These are phyloP conservation scores for Bursaphelenchus mucronatus DNA, from an alignment of 1,140 invertebrate genomes.

Conservation along the genomic window DNA sequence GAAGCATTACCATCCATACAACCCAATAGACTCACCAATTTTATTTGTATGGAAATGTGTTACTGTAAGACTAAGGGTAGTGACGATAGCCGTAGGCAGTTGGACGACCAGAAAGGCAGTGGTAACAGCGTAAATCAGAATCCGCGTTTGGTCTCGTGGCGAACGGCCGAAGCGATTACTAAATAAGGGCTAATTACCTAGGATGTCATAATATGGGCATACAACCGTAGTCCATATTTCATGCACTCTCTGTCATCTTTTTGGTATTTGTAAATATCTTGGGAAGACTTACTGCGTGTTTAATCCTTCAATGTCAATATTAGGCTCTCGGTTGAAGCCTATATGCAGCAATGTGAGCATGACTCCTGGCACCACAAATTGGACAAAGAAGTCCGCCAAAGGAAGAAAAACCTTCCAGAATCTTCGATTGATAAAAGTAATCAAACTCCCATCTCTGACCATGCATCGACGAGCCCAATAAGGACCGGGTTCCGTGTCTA, in stretches of 20 bases:
- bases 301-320: conserved; percentile 51
- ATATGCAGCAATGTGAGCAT: conserved; percentile 53
- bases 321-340: conserved; percentile 56
- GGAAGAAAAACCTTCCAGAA: conserved; percentile 58
- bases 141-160: conserved; percentile 54
- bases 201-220: conserved; percentile 2
- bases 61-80: conserved; percentile 53
- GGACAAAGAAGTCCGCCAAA: conserved; percentile 56
- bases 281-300: conserved; percentile 35
- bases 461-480: conserved; percentile 56
- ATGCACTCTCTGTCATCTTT: conserved; percentile 13
- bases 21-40: conserved; percentile 37
- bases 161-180: conserved; percentile 59
- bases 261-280: conserved; percentile 9
- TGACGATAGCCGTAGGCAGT: conserved; percentile 55
- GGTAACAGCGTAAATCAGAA: conserved; percentile 60
- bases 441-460: conserved; percentile 52
- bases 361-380: conserved; percentile 56
- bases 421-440: conserved; percentile 49
- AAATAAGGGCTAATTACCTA: conserved; percentile 23
- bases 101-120: conserved; percentile 58
- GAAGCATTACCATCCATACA: conserved; percentile 8
- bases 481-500: conserved; percentile 57
- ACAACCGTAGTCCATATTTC: too few relatives aligned
- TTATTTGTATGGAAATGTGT: conserved; percentile 58